Evolutionary conservation across 2,113 vertebrate species (phyloP), one percentile per base, ranked within the genome.

Genomic region (Deroptyus accipitrinus): DNA sequence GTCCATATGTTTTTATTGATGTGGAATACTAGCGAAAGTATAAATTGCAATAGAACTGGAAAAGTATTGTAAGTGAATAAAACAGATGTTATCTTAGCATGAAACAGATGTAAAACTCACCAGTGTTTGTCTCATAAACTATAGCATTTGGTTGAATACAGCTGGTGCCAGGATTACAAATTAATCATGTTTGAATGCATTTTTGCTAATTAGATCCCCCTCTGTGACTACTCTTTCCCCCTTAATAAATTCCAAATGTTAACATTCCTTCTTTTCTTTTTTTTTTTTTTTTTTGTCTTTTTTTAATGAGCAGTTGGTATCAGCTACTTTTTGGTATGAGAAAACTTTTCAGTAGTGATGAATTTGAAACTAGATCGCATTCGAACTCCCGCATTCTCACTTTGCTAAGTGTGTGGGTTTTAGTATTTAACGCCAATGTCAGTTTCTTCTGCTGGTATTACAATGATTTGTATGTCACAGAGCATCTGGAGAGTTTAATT

Each of bases 161-260:
- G 97, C 98, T 98, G 98, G 97, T 97, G 92, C 96, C 95, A 95
- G 80, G 96, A 97, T 98, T 97, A 92, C 97, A 97, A 96, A 98
- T 98, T 98, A 97, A 97, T 98, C 98, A 98, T 85, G 97, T 98
- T 97, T 97, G 96, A 98, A 97, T 98, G 98, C 97, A 95, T 97
- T 97, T 97, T 97, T 95, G 96, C 97, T 97, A 97, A 98, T 98
- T 97, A 96, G 97, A 96, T 94, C 83, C 94, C 94, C 97, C 95
- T 80, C 94, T 83, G 97, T 94, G 95, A 89, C 61, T 95, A 59
- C 24, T 72, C 22, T 76, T 83, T 94, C 93, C 95, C 73, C 82
- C 70, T 86, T 88, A 94, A 88, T 92, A 95, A 92, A 94, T 95
- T 96, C 73, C 84, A 90, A 95, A 95, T 91, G 84, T 90, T 96